Conservation (phyloP, 2,797 vertebrate genomes). For the Acropternis orthonyx region DNA sequence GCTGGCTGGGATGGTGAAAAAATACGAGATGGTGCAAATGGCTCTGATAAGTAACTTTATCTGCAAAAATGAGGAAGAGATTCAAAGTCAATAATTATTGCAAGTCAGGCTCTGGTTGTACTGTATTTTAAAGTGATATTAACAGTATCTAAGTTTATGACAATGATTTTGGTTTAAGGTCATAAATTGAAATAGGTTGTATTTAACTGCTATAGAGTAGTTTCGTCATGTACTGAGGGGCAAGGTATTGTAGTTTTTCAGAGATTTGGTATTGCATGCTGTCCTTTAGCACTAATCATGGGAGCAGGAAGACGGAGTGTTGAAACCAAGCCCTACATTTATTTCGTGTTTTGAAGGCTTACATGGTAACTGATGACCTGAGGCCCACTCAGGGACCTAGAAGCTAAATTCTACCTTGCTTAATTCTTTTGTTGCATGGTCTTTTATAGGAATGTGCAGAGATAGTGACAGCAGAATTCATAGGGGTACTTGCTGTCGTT, state of each 20-base stretch:
- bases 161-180: neutral
- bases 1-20: neutral
- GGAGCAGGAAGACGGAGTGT: neutral
- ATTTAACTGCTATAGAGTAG: neutral
- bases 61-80: neutral
- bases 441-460: neutral
- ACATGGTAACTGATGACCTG: neutral
- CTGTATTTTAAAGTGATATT: neutral
- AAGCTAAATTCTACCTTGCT: neutral
- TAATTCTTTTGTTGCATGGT: neutral
- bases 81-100: neutral
- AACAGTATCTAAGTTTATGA: neutral
- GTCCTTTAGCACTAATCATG: neutral
- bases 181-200: neutral
- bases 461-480: neutral
- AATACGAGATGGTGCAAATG: neutral
- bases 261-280: neutral
- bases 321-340: neutral
- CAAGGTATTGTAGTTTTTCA: neutral
- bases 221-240: neutral
- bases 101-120: neutral
- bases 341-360: neutral
- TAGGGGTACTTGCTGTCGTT: neutral
- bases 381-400: neutral
- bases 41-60: neutral